phyloP scores from a whole-genome alignment of 2,888 invertebrate species.

The Danaus chrysippus region DNA sequence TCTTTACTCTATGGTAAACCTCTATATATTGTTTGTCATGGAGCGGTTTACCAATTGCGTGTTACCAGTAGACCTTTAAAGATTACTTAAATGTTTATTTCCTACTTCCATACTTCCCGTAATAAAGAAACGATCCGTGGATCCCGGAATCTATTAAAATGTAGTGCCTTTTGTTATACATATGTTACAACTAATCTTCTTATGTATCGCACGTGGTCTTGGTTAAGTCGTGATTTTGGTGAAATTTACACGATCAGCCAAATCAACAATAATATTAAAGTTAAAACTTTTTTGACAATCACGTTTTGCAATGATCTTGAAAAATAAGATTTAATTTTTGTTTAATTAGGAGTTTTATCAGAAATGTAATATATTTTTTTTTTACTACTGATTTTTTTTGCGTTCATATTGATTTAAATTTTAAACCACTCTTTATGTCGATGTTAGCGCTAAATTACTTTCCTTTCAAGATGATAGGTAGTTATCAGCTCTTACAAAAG shows the following conservation, averaged over 20 bases:
- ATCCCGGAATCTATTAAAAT: constrained; percentile 67
- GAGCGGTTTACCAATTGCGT: constrained; percentile 35
- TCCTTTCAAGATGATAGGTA: constrained; percentile 37
- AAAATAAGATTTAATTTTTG: no score
- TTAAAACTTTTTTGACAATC: constrained; percentile 27
- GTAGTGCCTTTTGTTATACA: constrained; percentile 50
- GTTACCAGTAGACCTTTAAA: constrained; percentile 30
- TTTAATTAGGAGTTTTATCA: no score
- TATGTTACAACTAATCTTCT: constrained; percentile 54
- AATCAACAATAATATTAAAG: no score
- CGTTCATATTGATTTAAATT: constrained; percentile 44
- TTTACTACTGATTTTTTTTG: neutral
- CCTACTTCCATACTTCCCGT: neutral
- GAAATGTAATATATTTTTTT: neutral
- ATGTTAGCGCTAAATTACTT: constrained; percentile 13
- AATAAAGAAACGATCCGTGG: constrained; percentile 27
- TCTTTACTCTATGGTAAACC: constrained; percentile 50
- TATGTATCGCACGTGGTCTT: constrained; percentile 68
- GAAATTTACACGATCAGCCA: constrained; percentile 55
- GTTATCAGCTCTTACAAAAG: constrained; percentile 42
- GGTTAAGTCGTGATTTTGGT: constrained; percentile 65
- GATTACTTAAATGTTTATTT: neutral
- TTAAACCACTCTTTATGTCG: constrained; percentile 28
- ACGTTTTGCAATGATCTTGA: no score
- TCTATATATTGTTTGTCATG: constrained; percentile 33